A percentile compares a stretch with the other conserved stretches of the same genome.
These are phyloP conservation scores for Hanleya hanleyi DNA, from an alignment of 2,888 invertebrate genomes.

Conservation along the genomic window DNA sequence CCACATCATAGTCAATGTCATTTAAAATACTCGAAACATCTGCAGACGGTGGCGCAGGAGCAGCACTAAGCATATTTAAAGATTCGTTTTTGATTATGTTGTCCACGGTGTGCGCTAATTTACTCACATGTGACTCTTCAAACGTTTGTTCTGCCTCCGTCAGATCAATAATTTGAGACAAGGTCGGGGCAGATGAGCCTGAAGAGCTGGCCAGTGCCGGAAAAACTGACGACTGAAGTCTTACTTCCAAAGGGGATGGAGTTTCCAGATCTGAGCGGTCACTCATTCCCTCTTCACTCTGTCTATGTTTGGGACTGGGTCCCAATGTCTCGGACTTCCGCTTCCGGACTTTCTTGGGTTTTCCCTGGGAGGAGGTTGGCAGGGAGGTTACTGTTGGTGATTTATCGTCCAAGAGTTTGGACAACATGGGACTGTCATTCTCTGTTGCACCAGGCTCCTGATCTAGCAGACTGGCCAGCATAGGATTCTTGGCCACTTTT, in stretches of 20 bases:
- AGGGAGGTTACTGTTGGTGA: conserved; percentile 31
- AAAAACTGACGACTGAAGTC: background rate
- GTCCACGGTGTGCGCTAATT: conserved; percentile 3
- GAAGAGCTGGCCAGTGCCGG: background rate
- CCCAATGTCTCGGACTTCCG: conserved; percentile 63
- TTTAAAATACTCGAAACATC: background rate
- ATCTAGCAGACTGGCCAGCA: conserved; percentile 68
- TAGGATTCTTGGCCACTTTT: conserved; percentile 59
- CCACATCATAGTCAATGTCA: background rate
- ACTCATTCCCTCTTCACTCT: conserved; percentile 48
- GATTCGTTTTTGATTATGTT: background rate
- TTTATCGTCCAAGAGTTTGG: conserved; percentile 63
- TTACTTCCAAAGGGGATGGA: background rate
- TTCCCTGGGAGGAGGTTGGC: background rate
- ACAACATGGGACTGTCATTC: conserved; percentile 63
- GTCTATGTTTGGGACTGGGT: conserved; percentile 70
- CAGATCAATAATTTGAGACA: background rate
- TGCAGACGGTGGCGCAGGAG: background rate
- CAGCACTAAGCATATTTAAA: background rate
- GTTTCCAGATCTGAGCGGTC: conserved; percentile 16
- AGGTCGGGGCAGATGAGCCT: background rate
- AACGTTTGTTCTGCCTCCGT: background rate
- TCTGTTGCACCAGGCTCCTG: conserved; percentile 49
- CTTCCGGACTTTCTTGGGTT: conserved; percentile 45
- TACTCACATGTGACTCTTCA: conserved; percentile 12